Evolutionary conservation across 2,888 invertebrate genomes (phyloP), one percentile per base, ranked within the genome.

Genomic region (Tetrapedia diversipes): DNA sequence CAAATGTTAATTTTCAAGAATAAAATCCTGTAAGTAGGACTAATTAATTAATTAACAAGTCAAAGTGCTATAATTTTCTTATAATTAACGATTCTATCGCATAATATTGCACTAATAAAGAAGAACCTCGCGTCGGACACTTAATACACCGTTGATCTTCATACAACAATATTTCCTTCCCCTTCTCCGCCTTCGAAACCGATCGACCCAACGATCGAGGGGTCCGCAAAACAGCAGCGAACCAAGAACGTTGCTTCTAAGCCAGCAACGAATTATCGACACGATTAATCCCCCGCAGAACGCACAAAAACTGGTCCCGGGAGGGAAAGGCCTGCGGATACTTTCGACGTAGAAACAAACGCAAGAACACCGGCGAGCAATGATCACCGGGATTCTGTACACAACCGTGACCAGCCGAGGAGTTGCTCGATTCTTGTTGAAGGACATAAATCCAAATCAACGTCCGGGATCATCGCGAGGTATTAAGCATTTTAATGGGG

Each of bases 401-500:
- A 45, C 43, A 51, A 43, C 19, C 37, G 34, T 60, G 22, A 19
- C 19, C 64, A 27, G 29, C 16, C 34, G 16, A 16, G 3, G 32
- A 14, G 57, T 49, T 11, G 39, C 22, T n/a, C 29, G 24, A 19
- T 65, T 65, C 54, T 45, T 27, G n/a, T 19, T 27, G 34, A n/a
- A n/a, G 45, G 37, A 61, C 73, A 77, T 79, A 79, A 69, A 79
- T 79, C 68, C 77, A 61, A 72, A 79, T 73, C 72, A 77, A 77
- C 66, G 81, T 66, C 71, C 74, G 37, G 66, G 29, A 72, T 76
- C 61, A 76, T 76, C 76, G n/a, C n/a, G 73, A 65, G 72, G 81
- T 77, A 83, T 83, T 74, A 76, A 83, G 79, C 74, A 79, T 83
- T 83, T 83, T 83, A 77, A 74, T 74, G 67, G 76, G 75, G 69